Conservation (phyloP, 2,113 vertebrate species). For the Aspiorhynchus laticeps region DNA sequence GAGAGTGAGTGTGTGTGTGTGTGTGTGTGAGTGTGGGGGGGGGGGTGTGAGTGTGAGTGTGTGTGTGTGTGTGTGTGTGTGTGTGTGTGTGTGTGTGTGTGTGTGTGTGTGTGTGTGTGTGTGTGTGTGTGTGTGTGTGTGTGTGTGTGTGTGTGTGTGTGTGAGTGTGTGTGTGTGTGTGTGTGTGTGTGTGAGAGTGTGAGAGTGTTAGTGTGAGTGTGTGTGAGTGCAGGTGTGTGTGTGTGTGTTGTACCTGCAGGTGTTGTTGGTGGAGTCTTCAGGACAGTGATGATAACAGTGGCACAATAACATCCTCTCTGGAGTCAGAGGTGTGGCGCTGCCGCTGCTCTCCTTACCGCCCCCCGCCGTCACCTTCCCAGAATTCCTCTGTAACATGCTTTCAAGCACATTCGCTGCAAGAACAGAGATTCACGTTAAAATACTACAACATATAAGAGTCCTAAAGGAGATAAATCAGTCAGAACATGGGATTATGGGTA, state of each 20-base stretch:
- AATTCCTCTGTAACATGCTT: conserved; percentile 86
- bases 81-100: neutral
- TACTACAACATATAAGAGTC: neutral
- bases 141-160: neutral
- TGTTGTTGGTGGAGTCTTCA: conserved; percentile 90
- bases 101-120: too few species aligned
- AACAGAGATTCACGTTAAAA: neutral
- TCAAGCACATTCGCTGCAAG: conserved; percentile 78
- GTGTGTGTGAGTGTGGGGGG: too few species aligned
- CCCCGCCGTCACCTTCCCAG: conserved; percentile 82
- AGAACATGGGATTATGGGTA: neutral
- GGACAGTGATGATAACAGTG: conserved; percentile 95
- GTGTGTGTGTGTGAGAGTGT: neutral
- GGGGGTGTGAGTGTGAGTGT: neutral
- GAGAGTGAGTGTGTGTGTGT: neutral
- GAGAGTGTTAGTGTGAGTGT: too few species aligned
- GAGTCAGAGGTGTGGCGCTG: conserved; percentile 70
- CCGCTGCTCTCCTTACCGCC: conserved; percentile 78
- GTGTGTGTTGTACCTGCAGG: conserved; percentile 82
- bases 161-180: too few species aligned
- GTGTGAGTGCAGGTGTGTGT: neutral
- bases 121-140: too few species aligned
- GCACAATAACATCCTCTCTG: conserved; percentile 83
- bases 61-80: neutral
- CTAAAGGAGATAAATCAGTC: neutral